Evolutionary conservation across 2,888 invertebrate species (phyloP).

Genomic region (Carabus problematicus): DNA sequence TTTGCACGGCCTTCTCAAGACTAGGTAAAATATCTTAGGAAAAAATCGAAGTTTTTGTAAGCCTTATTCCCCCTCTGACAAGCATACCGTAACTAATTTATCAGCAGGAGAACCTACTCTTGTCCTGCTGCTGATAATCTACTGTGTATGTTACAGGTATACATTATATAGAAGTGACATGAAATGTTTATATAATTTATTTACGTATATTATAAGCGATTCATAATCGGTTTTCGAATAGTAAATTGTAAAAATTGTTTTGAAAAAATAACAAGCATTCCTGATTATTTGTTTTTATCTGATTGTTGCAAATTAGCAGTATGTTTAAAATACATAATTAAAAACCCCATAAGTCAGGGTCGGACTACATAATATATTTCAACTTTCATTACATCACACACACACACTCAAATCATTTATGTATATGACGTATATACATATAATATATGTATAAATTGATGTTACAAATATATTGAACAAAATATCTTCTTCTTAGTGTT

Average conservation of each 20-base stretch:
- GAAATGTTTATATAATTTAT: conserved; percentile 37
- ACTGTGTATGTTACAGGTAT: no score
- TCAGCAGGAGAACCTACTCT: conserved; percentile 1
- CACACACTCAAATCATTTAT: background rate
- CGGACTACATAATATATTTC: conserved; percentile 22
- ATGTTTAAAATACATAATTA: conserved; percentile 25
- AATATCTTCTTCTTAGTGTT: no score
- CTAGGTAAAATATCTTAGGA: conserved; percentile 18
- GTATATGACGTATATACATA: background rate
- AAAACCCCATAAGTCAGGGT: conserved; percentile 33
- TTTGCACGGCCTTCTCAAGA: conserved; percentile 39
- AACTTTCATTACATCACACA: background rate
- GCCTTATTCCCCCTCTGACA: conserved; percentile 29
- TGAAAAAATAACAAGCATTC: conserved; percentile 27
- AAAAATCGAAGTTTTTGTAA: conserved; percentile 38
- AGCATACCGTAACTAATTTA: conserved; percentile 20
- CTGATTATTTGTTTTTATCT: conserved; percentile 20
- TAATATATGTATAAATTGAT: conserved; percentile 1
- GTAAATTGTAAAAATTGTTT: conserved; percentile 25
- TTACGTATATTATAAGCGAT: conserved; percentile 29
- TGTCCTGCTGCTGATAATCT: background rate
- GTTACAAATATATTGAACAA: no score
- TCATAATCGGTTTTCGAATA: conserved; percentile 9
- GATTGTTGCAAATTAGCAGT: conserved; percentile 27
- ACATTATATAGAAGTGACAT: conserved; percentile 20